phyloP scores from a whole-genome alignment of 2,113 vertebrate genomes.

The Rhipidura dahli region DNA sequence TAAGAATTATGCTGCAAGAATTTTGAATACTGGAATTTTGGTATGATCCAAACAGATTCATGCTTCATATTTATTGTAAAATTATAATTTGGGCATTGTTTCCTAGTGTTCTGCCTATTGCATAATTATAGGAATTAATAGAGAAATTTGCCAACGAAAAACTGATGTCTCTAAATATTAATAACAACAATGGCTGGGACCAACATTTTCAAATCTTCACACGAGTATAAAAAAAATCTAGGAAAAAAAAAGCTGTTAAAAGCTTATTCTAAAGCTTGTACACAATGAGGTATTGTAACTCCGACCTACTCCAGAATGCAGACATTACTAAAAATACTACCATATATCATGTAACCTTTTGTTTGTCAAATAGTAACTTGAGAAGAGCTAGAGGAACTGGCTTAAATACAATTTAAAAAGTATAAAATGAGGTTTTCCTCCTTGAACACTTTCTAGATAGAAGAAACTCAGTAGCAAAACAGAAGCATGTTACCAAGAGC shows the following conservation, averaged over 20 bases:
- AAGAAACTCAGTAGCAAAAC: not conserved
- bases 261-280: not conserved
- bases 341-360: not conserved
- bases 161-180: not conserved
- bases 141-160: not conserved
- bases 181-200: not conserved
- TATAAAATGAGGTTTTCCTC: not conserved
- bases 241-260: not conserved
- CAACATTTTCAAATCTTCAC: not conserved
- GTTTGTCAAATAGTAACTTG: not conserved
- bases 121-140: not conserved
- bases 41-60: not conserved
- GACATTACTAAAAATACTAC: not conserved
- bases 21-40: not conserved
- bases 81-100: not conserved
- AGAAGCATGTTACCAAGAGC: rapidly evolving
- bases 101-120: not conserved
- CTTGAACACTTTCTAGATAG: not conserved
- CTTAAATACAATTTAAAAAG: not conserved
- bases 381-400: not conserved
- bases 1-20: not conserved
- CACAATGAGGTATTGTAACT: not conserved
- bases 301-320: not conserved
- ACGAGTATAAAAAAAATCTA: not conserved
- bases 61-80: not conserved